Conservation (phyloP, 2,888 invertebrate species). For the Phragmatobia fuliginosa region DNA sequence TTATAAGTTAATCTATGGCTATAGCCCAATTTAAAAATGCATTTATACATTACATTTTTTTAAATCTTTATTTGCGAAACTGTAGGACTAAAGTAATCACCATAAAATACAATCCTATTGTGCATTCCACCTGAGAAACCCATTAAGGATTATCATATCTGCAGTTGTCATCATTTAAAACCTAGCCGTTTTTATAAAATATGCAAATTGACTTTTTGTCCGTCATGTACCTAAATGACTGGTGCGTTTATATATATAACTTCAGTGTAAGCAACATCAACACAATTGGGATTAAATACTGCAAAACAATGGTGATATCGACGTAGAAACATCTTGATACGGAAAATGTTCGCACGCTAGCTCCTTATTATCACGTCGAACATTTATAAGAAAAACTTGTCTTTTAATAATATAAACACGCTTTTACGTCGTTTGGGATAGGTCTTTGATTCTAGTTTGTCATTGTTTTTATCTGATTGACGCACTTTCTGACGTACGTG, state of each 20-base stretch:
- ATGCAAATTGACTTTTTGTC: slow-evolving; percentile 53
- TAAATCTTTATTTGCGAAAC: slow-evolving; percentile 4
- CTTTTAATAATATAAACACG: slow-evolving; percentile 20
- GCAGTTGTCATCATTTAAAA: slow-evolving; percentile 33
- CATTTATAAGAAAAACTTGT: slow-evolving; percentile 31
- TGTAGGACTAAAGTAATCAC: slow-evolving; percentile 10
- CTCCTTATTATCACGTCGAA: slow-evolving; percentile 36
- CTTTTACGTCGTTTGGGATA: slow-evolving; percentile 47
- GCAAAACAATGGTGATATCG: slow-evolving; percentile 38
- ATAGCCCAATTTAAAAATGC: neutral
- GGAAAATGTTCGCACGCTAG: slow-evolving; percentile 44
- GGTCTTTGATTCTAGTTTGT: slow-evolving; percentile 35
- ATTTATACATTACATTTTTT: slow-evolving; percentile 7
- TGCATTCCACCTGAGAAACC: slow-evolving; percentile 36
- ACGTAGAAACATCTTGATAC: slow-evolving; percentile 37
- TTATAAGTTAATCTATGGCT: slow-evolving; percentile 1
- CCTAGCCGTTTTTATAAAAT: slow-evolving; percentile 32
- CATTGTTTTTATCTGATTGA: slow-evolving; percentile 29
- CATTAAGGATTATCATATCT: slow-evolving; percentile 37
- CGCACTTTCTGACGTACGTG: slow-evolving; percentile 19
- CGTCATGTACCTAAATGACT: slow-evolving; percentile 41
- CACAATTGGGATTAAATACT: slow-evolving; percentile 42
- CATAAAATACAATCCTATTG: slow-evolving; percentile 29
- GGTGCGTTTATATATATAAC: slow-evolving; percentile 39
- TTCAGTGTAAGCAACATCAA: slow-evolving; percentile 37